Evolutionary conservation across 2,113 vertebrate species (phyloP), one percentile per base, ranked within the genome.

Genomic region (Glaucidium brasilianum): DNA sequence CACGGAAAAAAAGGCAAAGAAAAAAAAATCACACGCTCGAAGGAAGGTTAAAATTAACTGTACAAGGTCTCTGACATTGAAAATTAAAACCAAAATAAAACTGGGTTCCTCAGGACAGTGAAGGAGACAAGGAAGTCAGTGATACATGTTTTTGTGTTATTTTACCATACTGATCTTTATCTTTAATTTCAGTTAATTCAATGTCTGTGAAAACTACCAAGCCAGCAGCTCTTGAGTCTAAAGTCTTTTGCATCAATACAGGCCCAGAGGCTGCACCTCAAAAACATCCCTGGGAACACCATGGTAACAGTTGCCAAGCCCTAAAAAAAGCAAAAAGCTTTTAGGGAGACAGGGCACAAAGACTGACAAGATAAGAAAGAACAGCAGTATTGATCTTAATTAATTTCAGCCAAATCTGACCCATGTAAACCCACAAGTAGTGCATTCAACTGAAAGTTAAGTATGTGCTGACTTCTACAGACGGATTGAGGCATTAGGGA

Each of bases 231-330:
- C 80, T 84, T 79, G 76, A 91, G 84, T 26, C 25, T 76, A 8
- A 87, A 82, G 29, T 89, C 74, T 90, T 88, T 72, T 50, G 18
- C 29, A 76, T 62, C 56, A 60, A 79, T 23, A 34, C 55, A 82
- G 53, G 79, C 50, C 22, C 30, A 66, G 58, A 56, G 14, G 16
- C 37, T 85, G 84, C 66, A 82, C 91, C 86, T 94, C 80, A 87
- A 78, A 94, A 92, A 29, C 60, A 41, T n/a, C 82, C 37, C 73
- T 53, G 50, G 69, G 84, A 95, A 79, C 77, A 92, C 91, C 77
- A 91, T 88, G 84, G 91, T 74, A 95, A 95, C 95, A 16, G 92
- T 85, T 95, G 81, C 58, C 91, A 94, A 88, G 90, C 43, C 95
- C 81, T 68, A 77, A 88, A 96, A 92, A 72, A 60, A 73, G 59